Conservation (phyloP, 2,888 invertebrate genomes). For the Eristalinus aeneus region DNA sequence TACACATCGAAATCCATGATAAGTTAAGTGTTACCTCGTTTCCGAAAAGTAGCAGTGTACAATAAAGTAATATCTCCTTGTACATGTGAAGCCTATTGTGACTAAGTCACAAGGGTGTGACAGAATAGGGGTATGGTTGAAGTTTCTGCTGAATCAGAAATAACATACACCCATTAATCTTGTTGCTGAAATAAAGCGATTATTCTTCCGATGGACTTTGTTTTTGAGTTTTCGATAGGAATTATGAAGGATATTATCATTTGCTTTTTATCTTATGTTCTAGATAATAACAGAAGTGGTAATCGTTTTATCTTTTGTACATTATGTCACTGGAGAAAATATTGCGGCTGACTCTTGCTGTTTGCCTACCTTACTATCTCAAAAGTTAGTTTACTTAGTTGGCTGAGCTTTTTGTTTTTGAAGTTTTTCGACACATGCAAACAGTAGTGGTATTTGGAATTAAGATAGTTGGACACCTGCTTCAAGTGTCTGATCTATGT, state of each 20-base stretch:
- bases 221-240: neutral
- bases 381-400: neutral
- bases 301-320: neutral
- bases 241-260: neutral
- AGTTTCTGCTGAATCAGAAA: neutral
- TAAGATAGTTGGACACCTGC: neutral
- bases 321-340: neutral
- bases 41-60: too few relatives aligned
- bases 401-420: neutral
- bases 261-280: neutral
- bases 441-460: neutral
- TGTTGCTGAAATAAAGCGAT: neutral
- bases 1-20: too few relatives aligned
- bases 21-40: too few relatives aligned
- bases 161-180: neutral
- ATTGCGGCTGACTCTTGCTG: neutral
- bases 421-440: neutral
- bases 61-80: too few relatives aligned
- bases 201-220: neutral
- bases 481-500: too few relatives aligned
- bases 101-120: too few relatives aligned
- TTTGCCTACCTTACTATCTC: neutral
- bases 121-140: neutral
- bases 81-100: too few relatives aligned
- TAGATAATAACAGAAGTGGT: neutral